Evolutionary conservation across 2,888 invertebrate species (phyloP), one percentile per base, ranked within the genome.

Genomic region (Cynaeus angustus): DNA sequence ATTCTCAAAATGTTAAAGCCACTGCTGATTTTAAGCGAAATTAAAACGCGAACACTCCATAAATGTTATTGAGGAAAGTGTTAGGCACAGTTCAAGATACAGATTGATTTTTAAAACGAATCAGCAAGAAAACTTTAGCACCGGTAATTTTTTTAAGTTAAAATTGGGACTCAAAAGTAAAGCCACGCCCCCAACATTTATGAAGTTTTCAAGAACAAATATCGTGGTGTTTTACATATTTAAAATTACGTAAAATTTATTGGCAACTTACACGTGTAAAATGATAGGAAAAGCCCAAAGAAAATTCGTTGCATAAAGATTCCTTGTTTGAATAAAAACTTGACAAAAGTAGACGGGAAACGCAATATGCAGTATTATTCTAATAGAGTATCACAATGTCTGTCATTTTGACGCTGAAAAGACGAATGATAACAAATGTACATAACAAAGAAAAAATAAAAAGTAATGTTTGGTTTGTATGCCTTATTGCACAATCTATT

Each of bases 271-370:
- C 13, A 10, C 26, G 4, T 10, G n/a, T n/a, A n/a, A 26, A 38
- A 26, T 48, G 46, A 65, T 10, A 65, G 6, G 8, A 33, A 56
- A 66, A 46, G 21, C 37, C 30, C 28, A 66, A 56, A 33, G 41
- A 69, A 67, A 71, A 68, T 76, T 77, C 75, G 72, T 75, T 73
- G 73, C 75, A 67, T 67, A 69, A 64, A 64, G 68, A 69, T 75
- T 77, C 70, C 70, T 75, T 74, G 73, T 73, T 70, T 66, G 53
- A 70, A 53, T 68, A 66, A 71, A 58, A 58, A 12, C 26, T 41
- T 41, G 10, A 41, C 4, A n/a, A n/a, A 41, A 41, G n/a, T n/a
- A n/a, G n/a, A 21, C 21, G 4, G 21, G 21, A 21, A 21, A 21
- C 21, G 21, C 21, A 21, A 21, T 4, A 21, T 21, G 21, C 21